Evolutionary conservation across 2,797 vertebrate species (phyloP).

Genomic region (Enteromius unitaeniatus): DNA sequence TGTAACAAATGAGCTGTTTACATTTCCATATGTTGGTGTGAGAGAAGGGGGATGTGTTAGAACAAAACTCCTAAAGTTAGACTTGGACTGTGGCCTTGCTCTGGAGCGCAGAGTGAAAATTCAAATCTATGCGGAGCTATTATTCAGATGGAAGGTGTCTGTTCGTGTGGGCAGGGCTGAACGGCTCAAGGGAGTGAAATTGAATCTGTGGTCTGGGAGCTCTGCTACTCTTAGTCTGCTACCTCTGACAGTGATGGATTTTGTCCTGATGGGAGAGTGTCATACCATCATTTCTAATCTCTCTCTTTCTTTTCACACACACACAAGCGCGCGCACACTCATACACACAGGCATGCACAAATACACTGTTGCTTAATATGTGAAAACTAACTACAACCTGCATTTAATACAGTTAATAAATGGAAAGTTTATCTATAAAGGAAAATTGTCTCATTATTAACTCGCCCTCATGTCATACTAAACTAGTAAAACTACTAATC

Average conservation of each 20-base stretch:
- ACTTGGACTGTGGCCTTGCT: slow-evolving; percentile 35
- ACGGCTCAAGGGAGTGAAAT: slow-evolving; percentile 54
- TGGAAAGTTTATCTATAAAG: not conserved
- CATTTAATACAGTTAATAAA: not conserved
- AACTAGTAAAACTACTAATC: too few relatives aligned
- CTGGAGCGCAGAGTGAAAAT: slow-evolving; percentile 8
- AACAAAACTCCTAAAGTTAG: slow-evolving; percentile 13
- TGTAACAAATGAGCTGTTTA: slow-evolving; percentile 8
- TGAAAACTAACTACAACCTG: not conserved
- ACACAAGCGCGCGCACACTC: slow-evolving; percentile 30
- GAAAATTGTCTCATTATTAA: not conserved
- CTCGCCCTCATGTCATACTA: not conserved
- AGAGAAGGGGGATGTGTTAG: not conserved
- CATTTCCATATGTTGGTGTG: not conserved
- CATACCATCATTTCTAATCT: slow-evolving; percentile 66
- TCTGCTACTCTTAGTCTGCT: slow-evolving; percentile 53
- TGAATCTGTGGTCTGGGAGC: slow-evolving; percentile 50
- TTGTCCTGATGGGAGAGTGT: slow-evolving; percentile 58
- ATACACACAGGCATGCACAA: slow-evolving; percentile 19
- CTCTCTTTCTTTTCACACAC: slow-evolving; percentile 26
- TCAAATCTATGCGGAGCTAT: slow-evolving; percentile 28
- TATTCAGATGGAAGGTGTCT: slow-evolving; percentile 43
- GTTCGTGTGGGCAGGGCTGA: slow-evolving; percentile 20
- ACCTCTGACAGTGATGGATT: slow-evolving; percentile 64
- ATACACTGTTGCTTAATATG: slow-evolving; percentile 30